These are phyloP conservation scores for Scyliorhinus canicula DNA, from an alignment of 2,797 vertebrate species.

Conservation along the genomic window DNA sequence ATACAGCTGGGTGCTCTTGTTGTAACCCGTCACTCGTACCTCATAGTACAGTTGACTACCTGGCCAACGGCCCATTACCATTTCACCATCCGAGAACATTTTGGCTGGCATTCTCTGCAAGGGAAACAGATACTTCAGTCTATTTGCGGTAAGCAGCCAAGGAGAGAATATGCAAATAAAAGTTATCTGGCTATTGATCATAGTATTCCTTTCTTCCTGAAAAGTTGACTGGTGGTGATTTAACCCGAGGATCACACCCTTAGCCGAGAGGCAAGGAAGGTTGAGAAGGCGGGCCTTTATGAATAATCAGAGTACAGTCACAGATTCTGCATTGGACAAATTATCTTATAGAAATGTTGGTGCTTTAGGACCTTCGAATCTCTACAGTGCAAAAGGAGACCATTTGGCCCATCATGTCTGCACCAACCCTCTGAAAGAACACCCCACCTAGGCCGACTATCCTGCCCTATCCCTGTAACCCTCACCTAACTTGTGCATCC, in stretches of 20 bases:
- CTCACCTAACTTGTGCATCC: too few relatives aligned
- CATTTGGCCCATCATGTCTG: too few relatives aligned
- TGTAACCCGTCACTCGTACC: constrained; percentile 71
- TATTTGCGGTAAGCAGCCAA: neutral
- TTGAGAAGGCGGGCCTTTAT: too few relatives aligned
- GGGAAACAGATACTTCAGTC: neutral
- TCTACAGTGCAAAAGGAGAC: too few relatives aligned
- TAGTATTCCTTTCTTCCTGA: neutral
- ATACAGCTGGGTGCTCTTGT: constrained; percentile 70
- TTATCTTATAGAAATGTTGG: too few relatives aligned
- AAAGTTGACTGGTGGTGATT: too few relatives aligned
- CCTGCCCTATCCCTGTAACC: too few relatives aligned
- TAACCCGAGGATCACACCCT: too few relatives aligned
- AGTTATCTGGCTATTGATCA: neutral
- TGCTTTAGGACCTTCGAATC: too few relatives aligned
- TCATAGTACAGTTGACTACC: constrained; percentile 92
- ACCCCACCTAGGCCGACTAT: too few relatives aligned
- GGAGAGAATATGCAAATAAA: neutral
- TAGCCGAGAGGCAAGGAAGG: too few relatives aligned
- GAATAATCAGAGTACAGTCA: neutral
- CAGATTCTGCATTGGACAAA: neutral
- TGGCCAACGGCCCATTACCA: constrained; percentile 94
- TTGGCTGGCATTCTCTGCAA: constrained; percentile 68
- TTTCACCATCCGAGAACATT: constrained; percentile 74
- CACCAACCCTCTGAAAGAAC: too few relatives aligned